Evolutionary conservation across 2,888 invertebrate species (phyloP).

Genomic region (Eilema caniola): DNA sequence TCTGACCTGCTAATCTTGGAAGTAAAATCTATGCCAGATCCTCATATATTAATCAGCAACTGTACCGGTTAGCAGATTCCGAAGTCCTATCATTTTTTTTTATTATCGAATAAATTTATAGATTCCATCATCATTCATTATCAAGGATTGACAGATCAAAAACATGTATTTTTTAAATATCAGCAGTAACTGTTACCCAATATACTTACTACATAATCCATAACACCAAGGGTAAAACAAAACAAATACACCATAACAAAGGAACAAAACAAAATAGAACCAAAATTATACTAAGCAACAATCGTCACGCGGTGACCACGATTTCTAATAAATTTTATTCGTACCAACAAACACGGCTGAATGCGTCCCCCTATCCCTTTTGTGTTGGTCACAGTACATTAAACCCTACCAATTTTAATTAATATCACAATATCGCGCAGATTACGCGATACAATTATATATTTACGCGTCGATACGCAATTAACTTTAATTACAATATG

Average conservation of each 20-base stretch:
- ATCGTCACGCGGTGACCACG: slow-evolving; percentile 28
- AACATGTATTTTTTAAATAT: neutral
- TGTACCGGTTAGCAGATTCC: no score
- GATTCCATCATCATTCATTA: no score
- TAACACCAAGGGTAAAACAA: neutral
- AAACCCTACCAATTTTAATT: slow-evolving; percentile 45
- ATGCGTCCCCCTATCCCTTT: slow-evolving; percentile 37
- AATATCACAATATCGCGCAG: slow-evolving; percentile 43
- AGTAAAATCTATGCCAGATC: no score
- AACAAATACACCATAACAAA: slow-evolving; percentile 7
- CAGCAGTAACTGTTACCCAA: neutral
- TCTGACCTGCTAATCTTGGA: no score
- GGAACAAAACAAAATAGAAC: slow-evolving; percentile 13
- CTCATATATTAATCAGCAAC: no score
- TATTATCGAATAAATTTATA: no score
- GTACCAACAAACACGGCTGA: slow-evolving; percentile 29
- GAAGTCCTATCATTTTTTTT: no score
- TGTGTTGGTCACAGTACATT: slow-evolving; percentile 47
- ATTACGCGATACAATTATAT: slow-evolving; percentile 35
- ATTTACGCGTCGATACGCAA: slow-evolving; percentile 24
- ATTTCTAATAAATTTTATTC: slow-evolving; percentile 50
- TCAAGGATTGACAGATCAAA: no score
- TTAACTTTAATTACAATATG: slow-evolving; percentile 9
- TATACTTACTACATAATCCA: neutral
- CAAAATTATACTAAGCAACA: slow-evolving; percentile 27